These are phyloP conservation scores for Cartodere bifasciata DNA, from an alignment of 2,888 invertebrate genomes.

Conservation along the genomic window DNA sequence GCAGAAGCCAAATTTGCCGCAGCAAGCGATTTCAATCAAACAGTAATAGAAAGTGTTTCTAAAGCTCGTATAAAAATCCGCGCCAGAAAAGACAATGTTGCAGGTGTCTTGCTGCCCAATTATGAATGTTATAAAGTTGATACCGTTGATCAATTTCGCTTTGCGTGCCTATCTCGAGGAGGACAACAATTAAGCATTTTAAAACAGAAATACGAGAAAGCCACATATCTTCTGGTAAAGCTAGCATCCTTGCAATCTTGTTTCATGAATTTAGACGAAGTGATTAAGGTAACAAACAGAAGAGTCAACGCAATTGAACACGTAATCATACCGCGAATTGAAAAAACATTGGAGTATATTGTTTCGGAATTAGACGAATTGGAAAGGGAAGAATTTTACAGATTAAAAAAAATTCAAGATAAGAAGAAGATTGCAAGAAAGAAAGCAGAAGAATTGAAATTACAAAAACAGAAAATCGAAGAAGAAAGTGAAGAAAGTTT, in stretches of 20 bases:
- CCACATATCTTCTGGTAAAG: constrained; percentile 89
- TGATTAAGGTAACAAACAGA: constrained; percentile 94
- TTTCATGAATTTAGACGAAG: constrained; percentile 96
- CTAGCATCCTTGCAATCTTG: constrained; percentile 95
- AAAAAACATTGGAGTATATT: constrained; percentile 89
- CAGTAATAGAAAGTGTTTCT: constrained; percentile 92
- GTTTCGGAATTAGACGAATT: constrained; percentile 94
- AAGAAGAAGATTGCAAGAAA: constrained; percentile 77
- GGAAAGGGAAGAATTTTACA: constrained; percentile 96
- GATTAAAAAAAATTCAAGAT: constrained; percentile 85
- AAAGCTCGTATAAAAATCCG: constrained; percentile 94
- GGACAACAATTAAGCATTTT: constrained; percentile 91
- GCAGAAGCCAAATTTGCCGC: constrained; percentile 95
- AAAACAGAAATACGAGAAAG: constrained; percentile 94
- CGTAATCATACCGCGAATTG: constrained; percentile 94
- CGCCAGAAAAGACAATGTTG: constrained; percentile 95
- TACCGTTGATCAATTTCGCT: constrained; percentile 84
- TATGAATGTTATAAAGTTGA: constrained; percentile 92
- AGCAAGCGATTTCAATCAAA: constrained; percentile 94
- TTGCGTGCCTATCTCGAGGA: constrained; percentile 90
- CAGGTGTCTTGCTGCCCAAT: constrained; percentile 91
- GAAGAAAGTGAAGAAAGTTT: no score
- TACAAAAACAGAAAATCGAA: no score
- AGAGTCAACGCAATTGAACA: constrained; percentile 99
- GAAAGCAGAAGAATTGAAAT: constrained; percentile 56